These are phyloP conservation scores for Tinea trinotella DNA, from an alignment of 2,888 invertebrate species.

Conservation along the genomic window DNA sequence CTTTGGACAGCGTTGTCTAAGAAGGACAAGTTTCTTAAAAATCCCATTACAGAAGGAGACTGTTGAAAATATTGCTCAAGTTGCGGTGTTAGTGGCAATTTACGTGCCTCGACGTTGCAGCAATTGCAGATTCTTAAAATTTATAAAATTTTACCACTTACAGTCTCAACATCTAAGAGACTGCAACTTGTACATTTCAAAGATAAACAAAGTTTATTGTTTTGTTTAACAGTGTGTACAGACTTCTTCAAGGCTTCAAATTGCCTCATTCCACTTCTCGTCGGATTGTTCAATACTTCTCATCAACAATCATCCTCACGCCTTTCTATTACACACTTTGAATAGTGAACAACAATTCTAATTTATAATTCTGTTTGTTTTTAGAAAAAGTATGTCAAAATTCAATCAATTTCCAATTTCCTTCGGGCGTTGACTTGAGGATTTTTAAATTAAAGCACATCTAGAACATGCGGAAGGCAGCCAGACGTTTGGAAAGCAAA, in stretches of 20 bases:
- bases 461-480: neutral
- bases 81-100: constrained; percentile 20
- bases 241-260: neutral
- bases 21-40: constrained; percentile 21
- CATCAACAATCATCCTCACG: neutral
- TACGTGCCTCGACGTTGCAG: constrained; percentile 18
- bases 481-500: neutral
- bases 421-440: neutral
- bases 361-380: neutral
- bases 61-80: constrained; percentile 22
- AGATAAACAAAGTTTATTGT: neutral
- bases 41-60: constrained; percentile 20
- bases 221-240: neutral
- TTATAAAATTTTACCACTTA: neutral
- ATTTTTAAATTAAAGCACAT: neutral
- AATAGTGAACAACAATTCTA: neutral
- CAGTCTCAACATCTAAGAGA: neutral
- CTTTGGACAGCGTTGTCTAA: neutral
- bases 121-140: neutral
- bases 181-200: neutral
- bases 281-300: neutral
- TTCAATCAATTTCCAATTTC: neutral
- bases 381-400: neutral
- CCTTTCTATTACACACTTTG: neutral
- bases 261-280: neutral